These are phyloP conservation scores for Amphipoea lucens DNA, from an alignment of 2,888 invertebrate genomes.

Conservation along the genomic window DNA sequence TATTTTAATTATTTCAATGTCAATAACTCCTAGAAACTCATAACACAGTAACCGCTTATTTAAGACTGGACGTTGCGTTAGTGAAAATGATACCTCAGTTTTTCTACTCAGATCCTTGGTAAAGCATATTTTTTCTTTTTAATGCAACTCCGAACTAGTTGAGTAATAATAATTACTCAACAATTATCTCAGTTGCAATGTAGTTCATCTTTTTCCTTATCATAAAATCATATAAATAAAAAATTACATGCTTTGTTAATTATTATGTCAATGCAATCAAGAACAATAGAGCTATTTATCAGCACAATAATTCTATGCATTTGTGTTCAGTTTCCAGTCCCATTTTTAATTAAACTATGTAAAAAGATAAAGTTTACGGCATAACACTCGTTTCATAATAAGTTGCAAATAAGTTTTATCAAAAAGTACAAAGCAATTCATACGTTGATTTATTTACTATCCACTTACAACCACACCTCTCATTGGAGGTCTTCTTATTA, in stretches of 20 bases:
- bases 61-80: neutral
- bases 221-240: neutral
- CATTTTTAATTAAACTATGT: neutral
- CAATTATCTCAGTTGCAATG: neutral
- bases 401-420: constrained; percentile 8
- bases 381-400: neutral
- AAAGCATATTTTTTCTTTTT: neutral
- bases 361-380: neutral
- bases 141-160: neutral
- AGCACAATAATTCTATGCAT: neutral
- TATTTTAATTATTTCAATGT: neutral
- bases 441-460: constrained; percentile 30
- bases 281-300: constrained; percentile 15
- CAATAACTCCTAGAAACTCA: neutral
- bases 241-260: neutral
- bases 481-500: neutral
- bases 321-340: neutral
- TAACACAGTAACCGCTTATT: neutral
- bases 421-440: neutral
- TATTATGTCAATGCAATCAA: constrained; percentile 14
- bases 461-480: constrained; percentile 12
- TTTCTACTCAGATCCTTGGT: neutral
- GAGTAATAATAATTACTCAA: constrained; percentile 1
- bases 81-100: neutral
- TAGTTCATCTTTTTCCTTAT: neutral